A percentile compares a stretch with the other conserved stretches of the same genome.
These are phyloP conservation scores for Orchesella cincta DNA, from an alignment of 1,140 invertebrate species.

Conservation along the genomic window DNA sequence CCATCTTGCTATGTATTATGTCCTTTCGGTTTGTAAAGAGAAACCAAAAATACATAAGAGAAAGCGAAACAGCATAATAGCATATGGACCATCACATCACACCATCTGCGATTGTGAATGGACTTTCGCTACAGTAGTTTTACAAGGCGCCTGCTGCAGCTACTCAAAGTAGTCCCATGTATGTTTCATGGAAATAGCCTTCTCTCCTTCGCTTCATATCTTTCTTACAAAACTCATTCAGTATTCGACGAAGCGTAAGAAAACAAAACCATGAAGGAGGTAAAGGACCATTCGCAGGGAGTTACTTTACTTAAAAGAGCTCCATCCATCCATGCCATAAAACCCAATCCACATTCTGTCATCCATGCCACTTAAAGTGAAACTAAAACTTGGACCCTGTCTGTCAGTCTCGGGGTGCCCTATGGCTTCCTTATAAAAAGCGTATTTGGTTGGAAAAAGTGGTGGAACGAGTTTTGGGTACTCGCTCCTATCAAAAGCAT, in stretches of 20 bases:
- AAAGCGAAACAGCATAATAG: too few relatives aligned
- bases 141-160: too few relatives aligned
- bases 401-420: background rate
- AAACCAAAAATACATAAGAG: too few relatives aligned
- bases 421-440: slow-evolving; percentile 1
- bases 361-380: slow-evolving; percentile 31
- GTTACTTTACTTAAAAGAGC: background rate
- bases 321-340: slow-evolving; percentile 23
- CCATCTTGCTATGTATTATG: too few relatives aligned
- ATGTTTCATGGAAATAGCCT: too few relatives aligned
- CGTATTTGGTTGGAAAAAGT: background rate
- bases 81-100: too few relatives aligned
- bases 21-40: too few relatives aligned
- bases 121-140: too few relatives aligned
- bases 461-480: too few relatives aligned
- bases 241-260: slow-evolving; percentile 4
- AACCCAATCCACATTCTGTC: slow-evolving; percentile 24
- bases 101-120: too few relatives aligned
- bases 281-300: background rate
- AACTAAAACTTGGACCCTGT: slow-evolving; percentile 18
- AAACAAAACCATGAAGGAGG: slow-evolving; percentile 5
- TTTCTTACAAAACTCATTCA: background rate
- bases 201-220: background rate
- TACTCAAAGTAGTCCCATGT: too few relatives aligned
- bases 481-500: too few relatives aligned